Evolutionary conservation across 2,113 vertebrate species (phyloP).

Genomic region (Rhinopomastus cyanomelas): DNA sequence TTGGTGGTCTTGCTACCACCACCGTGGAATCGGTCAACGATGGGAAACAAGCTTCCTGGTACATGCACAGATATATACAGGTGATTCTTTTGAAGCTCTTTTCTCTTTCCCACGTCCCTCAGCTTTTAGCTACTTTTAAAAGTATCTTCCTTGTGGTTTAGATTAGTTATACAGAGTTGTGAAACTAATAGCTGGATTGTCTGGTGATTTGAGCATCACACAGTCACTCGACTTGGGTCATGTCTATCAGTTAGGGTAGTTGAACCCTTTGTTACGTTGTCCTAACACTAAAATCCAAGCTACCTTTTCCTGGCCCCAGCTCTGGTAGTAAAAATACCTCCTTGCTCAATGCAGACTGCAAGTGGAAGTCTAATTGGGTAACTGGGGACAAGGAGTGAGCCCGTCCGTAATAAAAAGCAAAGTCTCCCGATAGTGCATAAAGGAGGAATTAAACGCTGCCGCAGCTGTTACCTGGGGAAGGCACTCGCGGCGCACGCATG

Average conservation of each 20-base stretch:
- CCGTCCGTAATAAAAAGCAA: not conserved
- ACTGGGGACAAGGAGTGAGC: not conserved
- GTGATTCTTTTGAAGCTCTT: constrained; percentile 52
- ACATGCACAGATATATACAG: constrained; percentile 90
- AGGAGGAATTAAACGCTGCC: not conserved
- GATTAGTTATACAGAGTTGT: not conserved
- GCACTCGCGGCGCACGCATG: not conserved
- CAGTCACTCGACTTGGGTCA: not conserved
- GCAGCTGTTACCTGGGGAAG: not conserved
- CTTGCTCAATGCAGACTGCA: not conserved
- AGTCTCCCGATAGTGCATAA: not conserved
- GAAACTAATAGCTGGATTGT: not conserved
- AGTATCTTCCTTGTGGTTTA: not conserved
- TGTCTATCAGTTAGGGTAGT: not conserved
- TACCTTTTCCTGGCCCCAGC: not conserved
- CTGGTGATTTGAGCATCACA: not conserved
- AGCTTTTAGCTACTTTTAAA: not conserved
- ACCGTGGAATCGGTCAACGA: constrained; percentile 93
- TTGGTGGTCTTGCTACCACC: constrained; percentile 88
- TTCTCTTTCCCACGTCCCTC: not conserved
- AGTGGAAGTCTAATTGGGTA: not conserved
- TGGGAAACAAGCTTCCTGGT: constrained; percentile 94
- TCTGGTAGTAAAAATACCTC: not conserved
- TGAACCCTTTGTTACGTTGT: not conserved
- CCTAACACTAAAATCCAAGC: not conserved